phyloP scores from a whole-genome alignment of 2,888 invertebrate species.

The Herminia tarsipennalis region DNA sequence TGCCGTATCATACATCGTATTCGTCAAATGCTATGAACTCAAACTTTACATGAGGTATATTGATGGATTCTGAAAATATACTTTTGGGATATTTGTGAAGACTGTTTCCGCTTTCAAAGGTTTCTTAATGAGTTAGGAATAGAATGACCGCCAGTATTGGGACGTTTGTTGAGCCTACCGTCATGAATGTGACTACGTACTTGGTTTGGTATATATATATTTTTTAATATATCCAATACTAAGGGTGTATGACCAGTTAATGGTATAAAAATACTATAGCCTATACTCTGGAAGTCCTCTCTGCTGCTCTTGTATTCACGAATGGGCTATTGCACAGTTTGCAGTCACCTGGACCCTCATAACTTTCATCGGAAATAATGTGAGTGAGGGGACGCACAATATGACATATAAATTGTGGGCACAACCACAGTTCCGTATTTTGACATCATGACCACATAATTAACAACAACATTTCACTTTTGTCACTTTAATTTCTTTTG shows the following conservation, averaged over 20 bases:
- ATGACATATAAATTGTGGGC: too few relatives aligned
- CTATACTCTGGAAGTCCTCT: too few relatives aligned
- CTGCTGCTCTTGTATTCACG: too few relatives aligned
- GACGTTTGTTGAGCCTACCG: background rate
- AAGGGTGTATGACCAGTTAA: too few relatives aligned
- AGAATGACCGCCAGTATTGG: background rate
- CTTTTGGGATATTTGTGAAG: constrained; percentile 9
- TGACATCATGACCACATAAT: constrained; percentile 41
- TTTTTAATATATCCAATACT: too few relatives aligned
- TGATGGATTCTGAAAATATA: constrained; percentile 25
- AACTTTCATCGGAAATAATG: too few relatives aligned
- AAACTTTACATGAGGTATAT: constrained; percentile 31
- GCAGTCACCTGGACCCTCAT: too few relatives aligned
- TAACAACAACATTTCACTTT: constrained; percentile 22
- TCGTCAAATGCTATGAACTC: constrained; percentile 48
- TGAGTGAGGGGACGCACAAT: too few relatives aligned
- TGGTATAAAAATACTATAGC: too few relatives aligned
- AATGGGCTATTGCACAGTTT: too few relatives aligned
- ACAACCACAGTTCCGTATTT: constrained; percentile 36
- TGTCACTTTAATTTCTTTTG: constrained; percentile 13
- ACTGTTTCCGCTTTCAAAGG: background rate
- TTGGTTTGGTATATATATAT: too few relatives aligned
- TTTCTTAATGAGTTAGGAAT: background rate
- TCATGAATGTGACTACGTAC: background rate
- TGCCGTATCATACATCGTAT: constrained; percentile 45